phyloP scores from a whole-genome alignment of 1,140 invertebrate genomes.

The Contarinia nasturtii region DNA sequence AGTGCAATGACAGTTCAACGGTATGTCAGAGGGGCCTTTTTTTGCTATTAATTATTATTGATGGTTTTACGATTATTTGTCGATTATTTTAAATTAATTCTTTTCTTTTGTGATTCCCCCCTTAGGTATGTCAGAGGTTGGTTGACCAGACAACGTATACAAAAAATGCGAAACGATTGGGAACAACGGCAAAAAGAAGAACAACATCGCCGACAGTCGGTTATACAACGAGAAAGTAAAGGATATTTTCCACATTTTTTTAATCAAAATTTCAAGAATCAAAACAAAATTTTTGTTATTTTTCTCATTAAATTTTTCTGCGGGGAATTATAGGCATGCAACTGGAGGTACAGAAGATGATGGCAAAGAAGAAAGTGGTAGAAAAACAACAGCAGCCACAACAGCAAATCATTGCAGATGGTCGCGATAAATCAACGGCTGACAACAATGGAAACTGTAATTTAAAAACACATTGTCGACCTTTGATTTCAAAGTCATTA shows the following conservation, averaged over 20 bases:
- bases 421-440: conserved; percentile 35
- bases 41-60: too few relatives aligned
- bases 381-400: conserved; percentile 21
- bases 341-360: not conserved
- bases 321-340: not conserved
- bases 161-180: conserved; percentile 3
- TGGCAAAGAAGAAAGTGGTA: conserved; percentile 12
- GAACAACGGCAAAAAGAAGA: conserved; percentile 2
- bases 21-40: conserved; percentile 44
- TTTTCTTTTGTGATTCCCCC: too few relatives aligned
- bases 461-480: conserved; percentile 9
- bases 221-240: not conserved
- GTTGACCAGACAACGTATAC: conserved; percentile 31
- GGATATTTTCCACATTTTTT: not conserved
- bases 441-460: conserved; percentile 46
- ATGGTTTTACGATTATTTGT: too few relatives aligned
- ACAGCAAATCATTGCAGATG: conserved; percentile 22
- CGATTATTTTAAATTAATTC: too few relatives aligned
- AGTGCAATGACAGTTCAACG: conserved; percentile 44
- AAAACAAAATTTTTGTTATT: not conserved
- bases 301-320: too few relatives aligned
- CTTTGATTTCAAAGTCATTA: not conserved
- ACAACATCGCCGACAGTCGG: not conserved
- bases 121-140: conserved; percentile 46
- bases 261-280: too few relatives aligned